Conservation (phyloP, 2,797 vertebrate species). For the Scarus forsteni region DNA sequence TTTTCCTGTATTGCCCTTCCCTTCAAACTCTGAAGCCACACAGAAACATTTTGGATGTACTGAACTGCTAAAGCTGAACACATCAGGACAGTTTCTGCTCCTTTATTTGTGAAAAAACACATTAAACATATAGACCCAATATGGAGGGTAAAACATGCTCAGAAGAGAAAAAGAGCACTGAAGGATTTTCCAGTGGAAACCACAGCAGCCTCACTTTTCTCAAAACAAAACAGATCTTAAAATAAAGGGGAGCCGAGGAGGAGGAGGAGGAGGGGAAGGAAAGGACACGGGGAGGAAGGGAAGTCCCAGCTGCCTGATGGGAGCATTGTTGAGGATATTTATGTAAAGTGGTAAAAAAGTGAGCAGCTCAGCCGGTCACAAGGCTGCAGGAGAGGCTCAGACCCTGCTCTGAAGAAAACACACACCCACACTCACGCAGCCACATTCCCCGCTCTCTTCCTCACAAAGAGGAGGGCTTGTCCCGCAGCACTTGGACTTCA, state of each 20-base stretch:
- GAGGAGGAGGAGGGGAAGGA: not conserved
- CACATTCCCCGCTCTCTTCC: slow-evolving; percentile 8
- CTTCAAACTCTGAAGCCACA: too few relatives aligned
- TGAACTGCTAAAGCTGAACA: too few relatives aligned
- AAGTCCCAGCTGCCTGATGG: slow-evolving; percentile 54
- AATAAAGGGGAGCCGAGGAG: slow-evolving; percentile 15
- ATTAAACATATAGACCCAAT: too few relatives aligned
- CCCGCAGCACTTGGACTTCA: slow-evolving; percentile 9
- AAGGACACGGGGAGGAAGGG: slow-evolving; percentile 67
- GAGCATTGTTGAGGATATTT: slow-evolving; percentile 77
- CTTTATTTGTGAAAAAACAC: too few relatives aligned
- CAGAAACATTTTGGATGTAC: too few relatives aligned
- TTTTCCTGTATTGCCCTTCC: too few relatives aligned
- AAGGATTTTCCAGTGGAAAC: not conserved
- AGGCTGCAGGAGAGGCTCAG: slow-evolving; percentile 46
- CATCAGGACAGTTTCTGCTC: too few relatives aligned
- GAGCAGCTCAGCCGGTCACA: slow-evolving; percentile 62
- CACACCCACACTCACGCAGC: slow-evolving; percentile 16
- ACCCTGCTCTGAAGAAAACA: slow-evolving; percentile 24
- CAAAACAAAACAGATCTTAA: not conserved
- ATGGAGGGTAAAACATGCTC: too few relatives aligned
- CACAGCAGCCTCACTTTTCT: not conserved
- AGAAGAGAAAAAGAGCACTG: too few relatives aligned
- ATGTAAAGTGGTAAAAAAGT: slow-evolving; percentile 58
- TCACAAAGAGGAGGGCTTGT: slow-evolving; percentile 46